phyloP scores from a whole-genome alignment of 2,797 vertebrate genomes.

The Lepilemur septentrionalis region DNA sequence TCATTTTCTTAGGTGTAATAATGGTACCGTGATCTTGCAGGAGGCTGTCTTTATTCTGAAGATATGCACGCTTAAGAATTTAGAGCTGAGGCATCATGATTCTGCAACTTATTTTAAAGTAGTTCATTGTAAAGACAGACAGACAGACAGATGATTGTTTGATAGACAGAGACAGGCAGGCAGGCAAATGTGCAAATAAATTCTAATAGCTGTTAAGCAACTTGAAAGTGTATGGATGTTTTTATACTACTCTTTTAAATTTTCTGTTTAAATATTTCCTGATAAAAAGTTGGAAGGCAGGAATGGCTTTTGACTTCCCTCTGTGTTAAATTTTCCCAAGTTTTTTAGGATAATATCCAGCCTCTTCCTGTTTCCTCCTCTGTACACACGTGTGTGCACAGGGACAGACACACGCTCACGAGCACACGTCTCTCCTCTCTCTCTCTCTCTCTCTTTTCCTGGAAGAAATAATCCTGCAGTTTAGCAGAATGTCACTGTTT shows the following conservation, averaged over 20 bases:
- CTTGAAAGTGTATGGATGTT: background rate
- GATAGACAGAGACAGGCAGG: background rate
- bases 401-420: background rate
- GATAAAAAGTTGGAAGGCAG: background rate
- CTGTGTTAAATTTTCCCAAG: background rate
- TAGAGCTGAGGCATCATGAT: background rate
- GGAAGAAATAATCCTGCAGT: conserved; percentile 54
- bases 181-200: background rate
- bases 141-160: background rate
- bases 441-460: conserved; percentile 31
- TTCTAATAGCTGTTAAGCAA: background rate
- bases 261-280: conserved; percentile 2
- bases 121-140: background rate
- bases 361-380: background rate
- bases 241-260: background rate
- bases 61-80: background rate
- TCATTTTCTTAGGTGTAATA: background rate
- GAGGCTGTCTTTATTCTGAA: background rate
- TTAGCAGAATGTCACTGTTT: conserved; percentile 62
- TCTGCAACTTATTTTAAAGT: conserved; percentile 17
- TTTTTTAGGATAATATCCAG: background rate
- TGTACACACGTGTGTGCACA: background rate
- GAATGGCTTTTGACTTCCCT: background rate
- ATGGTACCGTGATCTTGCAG: background rate
- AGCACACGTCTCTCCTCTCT: background rate